Base-by-base conservation (phyloP, 1,140 invertebrate species). In the Trachelipus rathkii region DNA sequence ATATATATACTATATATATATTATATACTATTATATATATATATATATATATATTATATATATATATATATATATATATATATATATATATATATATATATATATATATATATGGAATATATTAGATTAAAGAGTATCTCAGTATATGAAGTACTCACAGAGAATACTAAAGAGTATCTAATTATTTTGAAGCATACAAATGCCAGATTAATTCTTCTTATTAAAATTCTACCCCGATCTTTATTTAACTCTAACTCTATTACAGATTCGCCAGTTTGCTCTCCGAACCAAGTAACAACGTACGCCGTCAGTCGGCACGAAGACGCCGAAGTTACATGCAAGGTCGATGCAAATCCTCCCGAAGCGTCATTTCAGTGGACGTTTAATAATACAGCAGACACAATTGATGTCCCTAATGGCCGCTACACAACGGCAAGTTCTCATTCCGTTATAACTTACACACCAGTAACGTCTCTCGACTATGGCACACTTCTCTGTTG, bases 301-400 rank as follows among this genome's bases (percentile, higher is more conserved):
- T 92, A 91, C 82, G 91, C 92, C 15, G 91, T 92, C 2, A 93
- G 91, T 0, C 87, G 91, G 67, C 90, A 92, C 53, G 93, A 95
- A 84, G 88, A 88, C 10, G 89, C 90, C 11, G 89, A 88, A 79
- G 91, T 95, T 72, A 85, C 91, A 73, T 96, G 94, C 84, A 90
- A 92, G 86, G 93, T 95, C 15, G 92, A 95, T 80, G 90, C 93
- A 11, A 93, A 91, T 85, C 93, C 94, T 13, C 88, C 90, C 11
- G 92, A 92, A 21, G 89, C 91, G 80, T 90, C 88, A 72, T 95
- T 95, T 84, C 90, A 91, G 78, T 95, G 94, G 94, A 89, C 91
- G 43, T 93, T 95, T 84, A 95, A 95, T 85, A 94, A 92, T 84
- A 77, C 72, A 13, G 72, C 72, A 6, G 72, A 74, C 21, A 74